Evolutionary conservation across 2,888 invertebrate genomes (phyloP).

Genomic region (Opisthograptis luteolata): DNA sequence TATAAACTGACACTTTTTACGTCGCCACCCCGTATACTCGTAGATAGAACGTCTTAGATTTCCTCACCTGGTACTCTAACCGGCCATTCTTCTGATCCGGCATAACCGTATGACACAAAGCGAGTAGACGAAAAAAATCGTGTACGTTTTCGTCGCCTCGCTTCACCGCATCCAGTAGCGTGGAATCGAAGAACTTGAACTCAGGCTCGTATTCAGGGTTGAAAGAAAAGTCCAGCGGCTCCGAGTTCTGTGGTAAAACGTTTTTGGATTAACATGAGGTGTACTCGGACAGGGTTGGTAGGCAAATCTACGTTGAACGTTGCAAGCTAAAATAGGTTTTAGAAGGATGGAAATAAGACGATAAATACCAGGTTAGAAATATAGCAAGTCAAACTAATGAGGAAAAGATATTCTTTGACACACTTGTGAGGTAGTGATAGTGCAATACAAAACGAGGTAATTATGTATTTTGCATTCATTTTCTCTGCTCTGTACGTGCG

Average conservation of each 20-base stretch:
- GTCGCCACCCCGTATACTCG: too few relatives aligned
- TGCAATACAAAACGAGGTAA: conserved; percentile 3
- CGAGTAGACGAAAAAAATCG: conserved; percentile 95
- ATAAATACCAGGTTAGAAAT: conserved; percentile 2
- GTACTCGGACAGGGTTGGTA: conserved; percentile 5
- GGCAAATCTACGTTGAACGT: conserved; percentile 35
- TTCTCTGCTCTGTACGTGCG: conserved; percentile 1
- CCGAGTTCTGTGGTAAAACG: conserved; percentile 84
- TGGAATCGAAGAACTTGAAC: conserved; percentile 97
- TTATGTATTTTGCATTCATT: background rate
- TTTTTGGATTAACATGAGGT: background rate
- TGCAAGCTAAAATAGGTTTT: conserved; percentile 7
- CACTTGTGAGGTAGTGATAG: background rate
- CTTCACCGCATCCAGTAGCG: conserved; percentile 92
- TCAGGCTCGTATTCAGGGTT: conserved; percentile 96
- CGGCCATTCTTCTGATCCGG: conserved; percentile 94
- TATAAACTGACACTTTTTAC: too few relatives aligned
- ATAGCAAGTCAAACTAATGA: conserved; percentile 14
- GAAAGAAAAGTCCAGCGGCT: conserved; percentile 96
- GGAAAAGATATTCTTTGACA: conserved; percentile 1
- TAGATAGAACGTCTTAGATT: too few relatives aligned
- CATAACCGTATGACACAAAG: conserved; percentile 99
- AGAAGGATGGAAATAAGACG: background rate
- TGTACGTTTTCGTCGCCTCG: conserved; percentile 90
- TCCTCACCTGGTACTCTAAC: conserved; percentile 89